Percentiles rank a stretch among this genome's conserved stretches.
These are phyloP conservation scores for Gibbula magus DNA, from an alignment of 2,888 invertebrate species.

Conservation along the genomic window DNA sequence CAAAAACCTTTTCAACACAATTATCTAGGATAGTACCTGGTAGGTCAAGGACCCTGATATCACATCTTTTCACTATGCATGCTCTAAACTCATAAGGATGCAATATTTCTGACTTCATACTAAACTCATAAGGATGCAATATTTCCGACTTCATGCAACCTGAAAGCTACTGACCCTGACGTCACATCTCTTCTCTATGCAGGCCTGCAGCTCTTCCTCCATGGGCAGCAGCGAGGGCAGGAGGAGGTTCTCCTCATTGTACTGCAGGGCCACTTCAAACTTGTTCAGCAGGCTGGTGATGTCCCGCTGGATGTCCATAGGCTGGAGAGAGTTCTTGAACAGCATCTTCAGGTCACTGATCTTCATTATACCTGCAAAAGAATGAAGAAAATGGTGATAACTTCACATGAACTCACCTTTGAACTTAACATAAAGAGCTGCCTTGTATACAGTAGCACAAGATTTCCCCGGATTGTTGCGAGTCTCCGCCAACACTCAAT, in stretches of 20 bases:
- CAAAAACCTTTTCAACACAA: no score
- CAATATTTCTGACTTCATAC: no score
- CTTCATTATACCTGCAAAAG: slow-evolving; percentile 87
- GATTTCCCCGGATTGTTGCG: no score
- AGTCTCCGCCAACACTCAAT: no score
- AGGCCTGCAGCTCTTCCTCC: slow-evolving; percentile 73
- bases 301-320: slow-evolving; percentile 82
- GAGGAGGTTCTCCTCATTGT: slow-evolving; percentile 92
- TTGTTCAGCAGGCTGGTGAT: slow-evolving; percentile 94
- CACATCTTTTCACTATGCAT: background rate
- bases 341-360: slow-evolving; percentile 92
- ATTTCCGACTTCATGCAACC: no score
- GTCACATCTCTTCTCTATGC: slow-evolving; percentile 45
- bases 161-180: slow-evolving; percentile 36
- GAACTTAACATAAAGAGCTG: no score
- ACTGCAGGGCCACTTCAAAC: slow-evolving; percentile 97
- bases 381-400: no score
- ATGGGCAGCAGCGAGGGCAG: slow-evolving; percentile 94
- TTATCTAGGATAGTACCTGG: no score
- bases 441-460: no score
- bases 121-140: no score
- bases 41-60: background rate
- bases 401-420: no score
- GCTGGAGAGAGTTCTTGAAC: slow-evolving; percentile 86
- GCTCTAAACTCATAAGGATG: no score